Percentiles rank a stretch among this genome's conserved stretches.
Conservation (phyloP, 2,888 invertebrate species). For the Portevinia maculata region DNA sequence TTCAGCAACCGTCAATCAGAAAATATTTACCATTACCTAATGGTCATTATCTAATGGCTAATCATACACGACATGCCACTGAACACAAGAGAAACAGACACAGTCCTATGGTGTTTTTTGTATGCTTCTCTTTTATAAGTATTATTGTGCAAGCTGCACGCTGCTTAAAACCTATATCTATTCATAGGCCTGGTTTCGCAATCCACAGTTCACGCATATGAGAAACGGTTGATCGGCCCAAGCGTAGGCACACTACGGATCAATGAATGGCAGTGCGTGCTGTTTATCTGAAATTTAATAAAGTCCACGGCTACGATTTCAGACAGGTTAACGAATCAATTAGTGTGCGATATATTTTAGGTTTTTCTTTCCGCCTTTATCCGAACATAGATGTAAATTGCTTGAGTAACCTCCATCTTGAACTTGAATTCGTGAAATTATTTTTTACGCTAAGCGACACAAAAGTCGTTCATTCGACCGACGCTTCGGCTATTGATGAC, state of each 20-base stretch:
- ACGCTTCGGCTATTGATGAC: conserved; percentile 43
- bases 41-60: conserved; percentile 49
- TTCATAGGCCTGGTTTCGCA: conserved; percentile 35
- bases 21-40: conserved; percentile 47
- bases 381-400: conserved; percentile 45
- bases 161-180: conserved; percentile 42
- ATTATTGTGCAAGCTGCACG: conserved; percentile 45
- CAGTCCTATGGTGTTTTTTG: conserved; percentile 36
- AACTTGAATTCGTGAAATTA: conserved; percentile 61
- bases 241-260: conserved; percentile 5
- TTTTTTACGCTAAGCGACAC: conserved; percentile 41
- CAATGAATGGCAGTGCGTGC: conserved; percentile 64
- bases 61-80: conserved; percentile 30
- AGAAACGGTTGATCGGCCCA: neutral
- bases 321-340: conserved; percentile 70
- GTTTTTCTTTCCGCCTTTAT: conserved; percentile 5
- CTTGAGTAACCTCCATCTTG: conserved; percentile 61
- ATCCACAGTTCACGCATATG: conserved; percentile 55
- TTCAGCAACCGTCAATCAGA: conserved; percentile 57
- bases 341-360: conserved; percentile 37
- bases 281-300: conserved; percentile 59
- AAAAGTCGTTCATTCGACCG: conserved; percentile 59
- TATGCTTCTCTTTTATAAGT: conserved; percentile 10
- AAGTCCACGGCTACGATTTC: conserved; percentile 43
- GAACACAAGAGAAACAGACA: conserved; percentile 20